Conservation (phyloP, 2,888 invertebrate genomes). For the Boloria euphrosyne region DNA sequence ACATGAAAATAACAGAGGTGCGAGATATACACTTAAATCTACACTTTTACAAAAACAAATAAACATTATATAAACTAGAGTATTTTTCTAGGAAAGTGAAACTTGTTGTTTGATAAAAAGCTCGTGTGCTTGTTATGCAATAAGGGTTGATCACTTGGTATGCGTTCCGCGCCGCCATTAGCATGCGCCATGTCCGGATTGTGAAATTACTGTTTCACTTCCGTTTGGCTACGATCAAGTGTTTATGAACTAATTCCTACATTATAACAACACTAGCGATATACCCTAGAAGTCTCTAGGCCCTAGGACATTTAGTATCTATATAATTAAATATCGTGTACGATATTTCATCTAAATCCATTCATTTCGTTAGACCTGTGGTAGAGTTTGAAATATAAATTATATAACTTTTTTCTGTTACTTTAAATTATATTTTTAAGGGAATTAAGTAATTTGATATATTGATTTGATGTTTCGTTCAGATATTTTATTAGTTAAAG, state of each 20-base stretch:
- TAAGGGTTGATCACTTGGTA: conserved; percentile 69
- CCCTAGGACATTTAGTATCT: too few species aligned
- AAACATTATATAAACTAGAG: conserved; percentile 28
- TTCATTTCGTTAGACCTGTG: too few species aligned
- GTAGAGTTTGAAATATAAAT: too few species aligned
- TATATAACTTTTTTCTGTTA: too few species aligned
- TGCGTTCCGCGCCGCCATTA: conserved; percentile 52
- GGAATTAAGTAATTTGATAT: too few species aligned
- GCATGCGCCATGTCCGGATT: conserved; percentile 66
- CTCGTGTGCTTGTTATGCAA: conserved; percentile 69
- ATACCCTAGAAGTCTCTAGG: neutral
- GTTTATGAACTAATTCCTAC: conserved; percentile 28
- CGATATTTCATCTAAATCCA: too few species aligned
- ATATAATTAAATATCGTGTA: too few species aligned
- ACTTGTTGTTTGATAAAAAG: conserved; percentile 68
- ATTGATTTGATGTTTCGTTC: too few species aligned
- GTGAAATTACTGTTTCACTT: conserved; percentile 78
- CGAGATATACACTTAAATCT: neutral
- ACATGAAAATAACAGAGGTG: too few species aligned
- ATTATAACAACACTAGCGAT: conserved; percentile 8
- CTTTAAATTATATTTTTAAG: too few species aligned
- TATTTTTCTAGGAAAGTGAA: conserved; percentile 65
- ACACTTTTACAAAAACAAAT: conserved; percentile 8
- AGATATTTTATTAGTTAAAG: too few species aligned
- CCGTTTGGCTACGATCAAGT: conserved; percentile 52